Conservation (phyloP, 1,140 invertebrate genomes). For the Orchesella cincta region DNA sequence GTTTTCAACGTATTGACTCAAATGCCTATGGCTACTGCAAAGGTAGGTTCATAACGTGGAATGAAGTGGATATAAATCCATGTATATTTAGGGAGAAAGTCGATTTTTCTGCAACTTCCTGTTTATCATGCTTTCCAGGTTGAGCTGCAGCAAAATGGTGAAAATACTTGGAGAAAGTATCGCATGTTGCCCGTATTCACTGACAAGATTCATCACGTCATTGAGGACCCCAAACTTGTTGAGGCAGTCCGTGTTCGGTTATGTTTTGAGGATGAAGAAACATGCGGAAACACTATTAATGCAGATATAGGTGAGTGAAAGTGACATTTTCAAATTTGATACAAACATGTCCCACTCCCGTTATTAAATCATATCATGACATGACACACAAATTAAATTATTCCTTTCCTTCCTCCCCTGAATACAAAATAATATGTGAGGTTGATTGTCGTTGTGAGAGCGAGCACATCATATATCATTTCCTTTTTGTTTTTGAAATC, state of each 20-base stretch:
- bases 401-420: neutral
- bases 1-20: constrained; percentile 70
- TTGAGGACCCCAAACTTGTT: constrained; percentile 42
- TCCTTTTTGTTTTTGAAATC: constrained; percentile 14
- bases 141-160: constrained; percentile 45
- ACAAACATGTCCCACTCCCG: too few relatives aligned
- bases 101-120: too few relatives aligned
- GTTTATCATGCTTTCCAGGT: constrained; percentile 32
- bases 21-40: constrained; percentile 67
- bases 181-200: constrained; percentile 41
- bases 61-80: too few relatives aligned
- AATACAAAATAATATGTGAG: neutral
- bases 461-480: constrained; percentile 24
- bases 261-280: constrained; percentile 47
- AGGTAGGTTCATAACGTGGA: too few relatives aligned
- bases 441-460: neutral
- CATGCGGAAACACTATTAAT: constrained; percentile 49
- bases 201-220: constrained; percentile 44
- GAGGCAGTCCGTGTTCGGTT: constrained; percentile 49
- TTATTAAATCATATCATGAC: neutral
- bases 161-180: constrained; percentile 49
- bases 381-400: neutral
- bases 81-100: too few relatives aligned
- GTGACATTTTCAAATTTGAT: neutral
- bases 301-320: constrained; percentile 46